These are phyloP conservation scores for Ophiodon elongatus DNA, from an alignment of 2,113 vertebrate genomes.

Conservation along the genomic window DNA sequence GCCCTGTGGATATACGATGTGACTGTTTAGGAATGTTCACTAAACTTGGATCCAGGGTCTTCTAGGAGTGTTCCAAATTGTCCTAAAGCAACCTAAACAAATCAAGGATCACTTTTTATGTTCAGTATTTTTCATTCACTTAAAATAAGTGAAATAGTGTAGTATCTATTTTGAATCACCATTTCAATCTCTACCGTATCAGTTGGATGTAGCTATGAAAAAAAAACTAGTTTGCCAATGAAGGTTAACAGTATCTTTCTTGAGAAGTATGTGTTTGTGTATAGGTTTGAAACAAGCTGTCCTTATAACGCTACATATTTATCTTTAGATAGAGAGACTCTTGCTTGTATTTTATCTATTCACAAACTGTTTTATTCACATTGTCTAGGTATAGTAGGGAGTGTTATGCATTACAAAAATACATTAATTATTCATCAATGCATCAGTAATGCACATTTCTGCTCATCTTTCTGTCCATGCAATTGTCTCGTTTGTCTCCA, in stretches of 20 bases:
- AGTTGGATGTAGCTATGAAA: background rate
- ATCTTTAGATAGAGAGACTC: background rate
- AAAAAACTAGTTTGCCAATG: background rate
- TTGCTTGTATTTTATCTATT: conserved; percentile 11
- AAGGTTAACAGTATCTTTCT: background rate
- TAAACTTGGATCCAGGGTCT: background rate
- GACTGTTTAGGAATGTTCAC: background rate
- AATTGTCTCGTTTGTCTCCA: conserved; percentile 66
- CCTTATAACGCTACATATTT: background rate
- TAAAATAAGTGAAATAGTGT: background rate
- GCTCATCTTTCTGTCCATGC: conserved; percentile 26
- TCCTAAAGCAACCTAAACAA: background rate
- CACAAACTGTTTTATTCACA: conserved; percentile 22
- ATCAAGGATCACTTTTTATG: background rate
- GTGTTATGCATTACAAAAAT: conserved; percentile 16
- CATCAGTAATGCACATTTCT: conserved; percentile 43
- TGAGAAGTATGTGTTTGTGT: background rate
- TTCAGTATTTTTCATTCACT: background rate
- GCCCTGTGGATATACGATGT: background rate
- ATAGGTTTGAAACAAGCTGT: background rate
- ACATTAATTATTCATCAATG: conserved; percentile 45
- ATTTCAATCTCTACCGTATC: background rate
- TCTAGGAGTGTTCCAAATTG: background rate
- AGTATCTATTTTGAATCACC: background rate
- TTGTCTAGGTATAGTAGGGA: conserved; percentile 3